Evolutionary conservation across 2,113 vertebrate species (phyloP), one percentile per base, ranked within the genome.

Genomic region (Daboia siamensis): DNA sequence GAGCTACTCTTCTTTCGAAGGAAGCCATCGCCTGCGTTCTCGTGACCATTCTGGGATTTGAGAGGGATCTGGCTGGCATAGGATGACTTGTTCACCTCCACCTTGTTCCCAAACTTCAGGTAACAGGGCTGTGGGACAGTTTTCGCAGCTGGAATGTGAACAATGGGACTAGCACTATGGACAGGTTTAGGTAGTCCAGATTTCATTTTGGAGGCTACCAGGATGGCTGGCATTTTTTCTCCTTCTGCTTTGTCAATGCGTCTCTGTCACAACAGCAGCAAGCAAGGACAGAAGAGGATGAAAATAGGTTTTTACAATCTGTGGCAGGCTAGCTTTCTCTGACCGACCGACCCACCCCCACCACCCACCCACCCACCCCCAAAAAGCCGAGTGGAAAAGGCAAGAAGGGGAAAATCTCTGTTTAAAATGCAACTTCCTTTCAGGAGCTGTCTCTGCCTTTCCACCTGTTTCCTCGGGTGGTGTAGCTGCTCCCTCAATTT

Each of bases 171-270:
- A 88, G 99, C 99, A 61, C 98, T 99, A 98, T 99, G 98, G 88
- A 99, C 97, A 91, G 99, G 99, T 98, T 99, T 99, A 90, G 99
- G 99, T 92, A 99, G 98, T 98, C 99, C 99, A 33, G 99, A 99
- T 97, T 99, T 99, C 99, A 99, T 99, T 97, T 98, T 99, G 96
- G 98, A 98, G 97, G 98, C 98, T 96, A 99, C 98, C 96, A 99
- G 98, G 97, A 99, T 98, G 97, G 99, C 98, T 97, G 99, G 98
- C 99, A 99, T 99, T 97, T 99, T 99, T 99, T 99, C 98, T 97
- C 96, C 94, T 97, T 97, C 96, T 96, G 97, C 96, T 98, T 97
- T 96, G 97, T 96, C 95, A 97, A 97, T 97, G 97, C 97, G 97
- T 97, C 97, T 97, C 96, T 96, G 96, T 96, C 95, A 96, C 57